Conservation (phyloP, 2,797 vertebrate species). For the Muraenolepis orangiensis region DNA sequence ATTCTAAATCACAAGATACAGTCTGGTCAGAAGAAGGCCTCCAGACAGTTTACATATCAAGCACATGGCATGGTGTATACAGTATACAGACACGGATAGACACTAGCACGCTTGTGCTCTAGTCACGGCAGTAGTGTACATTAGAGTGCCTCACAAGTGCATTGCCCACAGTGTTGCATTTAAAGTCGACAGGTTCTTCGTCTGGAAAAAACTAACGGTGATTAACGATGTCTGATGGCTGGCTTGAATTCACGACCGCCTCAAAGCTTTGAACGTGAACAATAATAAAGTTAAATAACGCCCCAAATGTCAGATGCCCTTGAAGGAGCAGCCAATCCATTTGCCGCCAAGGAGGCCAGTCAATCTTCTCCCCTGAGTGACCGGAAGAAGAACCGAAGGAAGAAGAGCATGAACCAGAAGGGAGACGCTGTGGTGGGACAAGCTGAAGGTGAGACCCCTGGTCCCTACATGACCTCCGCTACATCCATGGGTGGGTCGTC, state of each 20-base stretch:
- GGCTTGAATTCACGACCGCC: too few species aligned
- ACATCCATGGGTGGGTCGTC: too few species aligned
- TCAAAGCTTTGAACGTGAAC: neutral
- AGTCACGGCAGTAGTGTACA: too few species aligned
- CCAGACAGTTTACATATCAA: too few species aligned
- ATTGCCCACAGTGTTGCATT: neutral
- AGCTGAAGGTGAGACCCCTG: constrained; percentile 81
- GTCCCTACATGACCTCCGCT: neutral
- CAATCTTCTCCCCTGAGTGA: constrained; percentile 87
- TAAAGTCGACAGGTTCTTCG: neutral
- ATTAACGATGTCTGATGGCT: neutral
- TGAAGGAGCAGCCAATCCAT: constrained; percentile 72
- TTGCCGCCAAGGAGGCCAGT: constrained; percentile 76
- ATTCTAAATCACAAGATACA: neutral
- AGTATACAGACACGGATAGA: too few species aligned
- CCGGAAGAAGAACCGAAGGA: constrained; percentile 91
- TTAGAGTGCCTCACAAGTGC: too few species aligned
- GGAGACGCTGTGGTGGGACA: constrained; percentile 85
- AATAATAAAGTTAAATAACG: too few species aligned
- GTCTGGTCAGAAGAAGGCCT: too few species aligned
- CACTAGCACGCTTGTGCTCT: too few species aligned
- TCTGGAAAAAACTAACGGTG: neutral
- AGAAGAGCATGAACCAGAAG: constrained; percentile 91
- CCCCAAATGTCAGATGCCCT: constrained; percentile 53
- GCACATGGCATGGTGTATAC: too few species aligned